phyloP scores from a whole-genome alignment of 1,140 invertebrate genomes.

The Episyrphus balteatus region DNA sequence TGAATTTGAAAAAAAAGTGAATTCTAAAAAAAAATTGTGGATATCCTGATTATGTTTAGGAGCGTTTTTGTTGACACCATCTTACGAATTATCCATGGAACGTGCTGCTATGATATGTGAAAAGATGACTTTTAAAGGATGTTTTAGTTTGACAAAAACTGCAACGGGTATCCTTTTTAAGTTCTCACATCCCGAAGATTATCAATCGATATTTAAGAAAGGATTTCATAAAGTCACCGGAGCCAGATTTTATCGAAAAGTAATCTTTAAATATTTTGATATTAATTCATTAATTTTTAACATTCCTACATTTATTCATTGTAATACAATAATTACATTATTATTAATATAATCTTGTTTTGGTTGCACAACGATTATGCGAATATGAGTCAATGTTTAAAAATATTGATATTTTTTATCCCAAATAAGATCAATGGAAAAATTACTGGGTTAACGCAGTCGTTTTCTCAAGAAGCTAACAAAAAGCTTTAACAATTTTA shows the following conservation, averaged over 20 bases:
- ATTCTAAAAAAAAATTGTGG: not conserved
- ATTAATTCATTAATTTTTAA: too few species aligned
- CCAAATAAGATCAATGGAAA: too few species aligned
- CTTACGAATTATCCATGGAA: conserved; percentile 70
- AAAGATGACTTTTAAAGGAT: conserved; percentile 75
- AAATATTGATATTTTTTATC: too few species aligned
- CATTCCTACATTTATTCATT: too few species aligned
- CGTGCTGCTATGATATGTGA: conserved; percentile 74
- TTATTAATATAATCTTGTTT: too few species aligned
- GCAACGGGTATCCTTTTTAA: conserved; percentile 80
- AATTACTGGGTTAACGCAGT: too few species aligned
- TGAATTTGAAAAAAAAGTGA: not conserved
- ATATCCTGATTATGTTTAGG: conserved; percentile 31
- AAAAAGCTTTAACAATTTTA: too few species aligned
- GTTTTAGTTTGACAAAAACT: conserved; percentile 72
- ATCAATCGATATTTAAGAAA: conserved; percentile 72
- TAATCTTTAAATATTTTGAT: conserved; percentile 25
- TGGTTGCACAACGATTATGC: too few species aligned
- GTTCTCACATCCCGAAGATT: conserved; percentile 73
- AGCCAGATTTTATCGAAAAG: conserved; percentile 65
- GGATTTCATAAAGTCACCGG: conserved; percentile 75
- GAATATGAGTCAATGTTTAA: too few species aligned
- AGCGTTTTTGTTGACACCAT: conserved; percentile 72
- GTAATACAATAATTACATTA: too few species aligned
- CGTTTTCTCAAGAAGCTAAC: too few species aligned